Conservation (phyloP, 1,140 invertebrate genomes). For the Phortica variegata region DNA sequence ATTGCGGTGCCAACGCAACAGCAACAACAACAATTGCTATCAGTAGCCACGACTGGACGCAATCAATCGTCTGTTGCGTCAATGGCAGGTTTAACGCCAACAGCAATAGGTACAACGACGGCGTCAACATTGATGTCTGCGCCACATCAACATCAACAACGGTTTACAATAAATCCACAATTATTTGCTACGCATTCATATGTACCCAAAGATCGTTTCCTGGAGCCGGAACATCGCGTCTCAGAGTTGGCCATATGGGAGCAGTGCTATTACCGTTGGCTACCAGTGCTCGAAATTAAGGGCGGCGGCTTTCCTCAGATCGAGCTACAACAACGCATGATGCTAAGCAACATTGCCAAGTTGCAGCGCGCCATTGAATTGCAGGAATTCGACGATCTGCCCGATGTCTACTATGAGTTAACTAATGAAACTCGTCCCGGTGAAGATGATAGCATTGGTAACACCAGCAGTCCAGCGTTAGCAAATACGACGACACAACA, state of each 20-base stretch:
- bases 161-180: constrained; percentile 47
- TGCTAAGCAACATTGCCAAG: constrained; percentile 63
- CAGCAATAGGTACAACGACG: not conserved
- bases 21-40: constrained; percentile 29
- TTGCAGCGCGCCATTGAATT: constrained; percentile 55
- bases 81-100: not conserved
- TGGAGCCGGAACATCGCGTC: constrained; percentile 62
- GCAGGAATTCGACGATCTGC: constrained; percentile 46
- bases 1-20: constrained; percentile 22
- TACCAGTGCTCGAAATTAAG: constrained; percentile 77
- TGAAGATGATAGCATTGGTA: not conserved
- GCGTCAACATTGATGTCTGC: constrained; percentile 10
- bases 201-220: constrained; percentile 43
- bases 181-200: constrained; percentile 45
- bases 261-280: constrained; percentile 87
- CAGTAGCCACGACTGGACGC: constrained; percentile 31
- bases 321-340: constrained; percentile 62
- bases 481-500: not conserved
- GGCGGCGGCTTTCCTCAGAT: constrained; percentile 72
- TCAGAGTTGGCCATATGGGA: constrained; percentile 76
- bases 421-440: constrained; percentile 21
- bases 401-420: constrained; percentile 39
- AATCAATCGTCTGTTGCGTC: not conserved
- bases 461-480: not conserved
- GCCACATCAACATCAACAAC: constrained; percentile 12